Evolutionary conservation across 2,888 invertebrate species (phyloP).

Genomic region (Eupithecia inturbata): DNA sequence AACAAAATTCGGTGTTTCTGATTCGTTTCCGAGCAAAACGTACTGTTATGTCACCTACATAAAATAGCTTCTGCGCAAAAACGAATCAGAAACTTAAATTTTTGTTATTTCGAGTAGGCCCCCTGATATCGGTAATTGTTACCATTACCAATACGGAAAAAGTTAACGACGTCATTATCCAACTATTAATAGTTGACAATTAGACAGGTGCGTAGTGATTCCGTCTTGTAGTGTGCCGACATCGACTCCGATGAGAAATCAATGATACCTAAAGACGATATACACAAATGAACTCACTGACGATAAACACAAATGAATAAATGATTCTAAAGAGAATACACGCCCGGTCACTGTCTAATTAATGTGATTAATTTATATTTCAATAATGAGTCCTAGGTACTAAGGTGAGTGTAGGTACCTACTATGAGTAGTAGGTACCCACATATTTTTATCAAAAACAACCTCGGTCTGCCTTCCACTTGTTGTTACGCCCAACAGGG

Average conservation of each 20-base stretch:
- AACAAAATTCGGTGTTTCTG: no score
- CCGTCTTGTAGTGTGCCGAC: constrained; percentile 52
- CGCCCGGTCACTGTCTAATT: constrained; percentile 58
- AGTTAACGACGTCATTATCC: constrained; percentile 60
- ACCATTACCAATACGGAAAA: constrained; percentile 56
- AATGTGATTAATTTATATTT: constrained; percentile 64
- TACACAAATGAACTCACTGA: constrained; percentile 59
- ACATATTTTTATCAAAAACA: no score
- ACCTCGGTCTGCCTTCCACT: no score
- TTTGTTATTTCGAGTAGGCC: no score
- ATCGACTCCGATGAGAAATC: constrained; percentile 65
- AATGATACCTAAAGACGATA: constrained; percentile 62
- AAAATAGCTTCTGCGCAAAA: no score
- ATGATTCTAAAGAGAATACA: constrained; percentile 72
- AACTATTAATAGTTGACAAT: constrained; percentile 62
- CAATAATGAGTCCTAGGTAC: constrained; percentile 41
- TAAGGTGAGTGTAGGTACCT: no score
- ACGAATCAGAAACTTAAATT: no score
- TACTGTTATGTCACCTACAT: no score
- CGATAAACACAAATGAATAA: constrained; percentile 66
- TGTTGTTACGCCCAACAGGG: no score
- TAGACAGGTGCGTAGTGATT: constrained; percentile 58
- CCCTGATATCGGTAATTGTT: constrained; percentile 60
- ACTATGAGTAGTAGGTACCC: no score
- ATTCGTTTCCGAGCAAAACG: no score